Conservation (phyloP, 35 echinoderm and acorn worm genomes). For the Stichopus chloronotus region DNA sequence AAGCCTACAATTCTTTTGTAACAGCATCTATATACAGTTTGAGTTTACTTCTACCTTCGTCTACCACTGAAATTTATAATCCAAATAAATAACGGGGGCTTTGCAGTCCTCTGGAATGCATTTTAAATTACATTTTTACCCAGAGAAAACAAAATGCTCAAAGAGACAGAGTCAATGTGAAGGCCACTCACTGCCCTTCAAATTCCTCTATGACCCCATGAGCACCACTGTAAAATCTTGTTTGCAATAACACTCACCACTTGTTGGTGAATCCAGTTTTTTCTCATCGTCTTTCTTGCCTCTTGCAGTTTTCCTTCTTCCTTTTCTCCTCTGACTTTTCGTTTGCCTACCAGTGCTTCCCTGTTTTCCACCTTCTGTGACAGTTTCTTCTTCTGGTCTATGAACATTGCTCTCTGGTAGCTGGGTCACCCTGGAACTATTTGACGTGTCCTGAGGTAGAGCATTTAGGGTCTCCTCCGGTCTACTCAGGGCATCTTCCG, state of each 20-base stretch:
- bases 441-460: not conserved
- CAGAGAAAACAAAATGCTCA: too few species aligned
- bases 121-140: too few species aligned
- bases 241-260: not conserved
- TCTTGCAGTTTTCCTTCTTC: not conserved
- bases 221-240: too few species aligned
- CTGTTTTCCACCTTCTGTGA: not conserved
- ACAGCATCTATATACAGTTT: too few species aligned
- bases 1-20: too few species aligned
- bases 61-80: too few species aligned
- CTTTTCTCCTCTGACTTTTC: not conserved
- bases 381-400: not conserved
- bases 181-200: too few species aligned
- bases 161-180: too few species aligned
- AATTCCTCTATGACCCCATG: too few species aligned
- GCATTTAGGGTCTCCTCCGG: not conserved
- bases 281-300: not conserved
- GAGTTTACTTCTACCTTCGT: too few species aligned
- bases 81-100: too few species aligned
- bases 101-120: too few species aligned
- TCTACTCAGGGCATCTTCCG: not conserved
- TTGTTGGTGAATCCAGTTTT: not conserved
- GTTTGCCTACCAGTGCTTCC: not conserved
- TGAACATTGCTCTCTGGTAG: not conserved
- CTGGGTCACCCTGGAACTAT: not conserved